Conservation (phyloP, 2,797 vertebrate species). For the Clarias laeviceps region DNA sequence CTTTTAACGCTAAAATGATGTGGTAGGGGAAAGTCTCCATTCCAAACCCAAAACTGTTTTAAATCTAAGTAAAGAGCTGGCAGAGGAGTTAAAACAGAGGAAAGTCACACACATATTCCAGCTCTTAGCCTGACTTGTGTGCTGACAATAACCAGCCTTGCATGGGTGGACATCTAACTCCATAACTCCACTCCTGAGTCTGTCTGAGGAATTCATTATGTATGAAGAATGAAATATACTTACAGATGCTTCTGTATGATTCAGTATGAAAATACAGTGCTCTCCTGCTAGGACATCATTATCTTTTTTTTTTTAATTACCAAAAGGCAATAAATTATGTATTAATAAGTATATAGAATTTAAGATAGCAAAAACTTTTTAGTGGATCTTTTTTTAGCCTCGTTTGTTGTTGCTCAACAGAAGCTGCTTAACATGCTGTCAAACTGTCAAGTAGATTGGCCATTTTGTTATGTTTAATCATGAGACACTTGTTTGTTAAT, state of each 20-base stretch:
- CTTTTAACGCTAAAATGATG: constrained; percentile 27
- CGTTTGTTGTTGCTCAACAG: not conserved
- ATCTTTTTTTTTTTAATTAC: not conserved
- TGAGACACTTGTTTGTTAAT: not conserved
- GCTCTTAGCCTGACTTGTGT: constrained; percentile 11
- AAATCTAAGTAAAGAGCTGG: constrained; percentile 41
- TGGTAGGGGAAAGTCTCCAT: constrained; percentile 14
- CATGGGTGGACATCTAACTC: constrained; percentile 11
- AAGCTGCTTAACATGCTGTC: not conserved
- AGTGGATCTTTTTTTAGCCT: not conserved
- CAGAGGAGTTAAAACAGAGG: constrained; percentile 22
- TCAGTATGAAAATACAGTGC: not conserved
- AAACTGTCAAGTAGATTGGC: not conserved
- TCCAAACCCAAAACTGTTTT: constrained; percentile 30
- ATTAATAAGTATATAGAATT: not conserved
- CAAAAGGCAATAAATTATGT: not conserved
- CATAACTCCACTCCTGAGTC: not conserved
- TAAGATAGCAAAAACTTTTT: not conserved
- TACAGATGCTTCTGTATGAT: not conserved
- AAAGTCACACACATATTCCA: constrained; percentile 27
- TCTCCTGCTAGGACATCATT: not conserved
- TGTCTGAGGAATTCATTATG: not conserved
- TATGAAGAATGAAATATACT: not conserved
- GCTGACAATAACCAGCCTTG: constrained; percentile 24
- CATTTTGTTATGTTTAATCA: not conserved